These are phyloP conservation scores for Malurus alboscapulatus DNA, from an alignment of 2,113 vertebrate species.

Conservation along the genomic window DNA sequence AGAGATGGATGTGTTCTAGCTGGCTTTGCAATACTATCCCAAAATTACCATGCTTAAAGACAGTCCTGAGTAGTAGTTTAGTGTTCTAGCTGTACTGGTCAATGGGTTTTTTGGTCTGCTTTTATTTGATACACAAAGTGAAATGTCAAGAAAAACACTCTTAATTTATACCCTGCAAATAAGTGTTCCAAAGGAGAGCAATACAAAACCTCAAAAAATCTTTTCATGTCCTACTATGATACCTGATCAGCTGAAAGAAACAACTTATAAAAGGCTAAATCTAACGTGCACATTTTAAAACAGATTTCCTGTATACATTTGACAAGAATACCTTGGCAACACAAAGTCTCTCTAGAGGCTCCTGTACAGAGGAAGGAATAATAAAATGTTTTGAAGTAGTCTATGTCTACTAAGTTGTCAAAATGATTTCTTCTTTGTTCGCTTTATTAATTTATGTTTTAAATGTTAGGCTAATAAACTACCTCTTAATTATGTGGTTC, in stretches of 20 bases:
- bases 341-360: background rate
- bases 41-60: background rate
- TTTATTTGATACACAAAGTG: background rate
- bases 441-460: background rate
- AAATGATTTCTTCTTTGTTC: background rate
- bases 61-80: background rate
- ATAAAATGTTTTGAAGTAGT: background rate
- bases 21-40: background rate
- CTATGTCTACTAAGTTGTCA: background rate
- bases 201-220: background rate
- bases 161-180: background rate
- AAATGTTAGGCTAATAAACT: background rate
- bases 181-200: background rate
- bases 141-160: background rate
- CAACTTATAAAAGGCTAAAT: background rate
- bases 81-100: background rate
- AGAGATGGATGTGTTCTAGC: background rate
- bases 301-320: background rate
- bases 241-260: background rate
- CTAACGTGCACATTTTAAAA: background rate
- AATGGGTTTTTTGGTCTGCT: background rate
- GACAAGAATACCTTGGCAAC: background rate
- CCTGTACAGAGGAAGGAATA: background rate
- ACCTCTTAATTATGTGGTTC: background rate
- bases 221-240: background rate